Conservation (phyloP, 2,797 vertebrate species). For the Eurystomus glaucurus region DNA sequence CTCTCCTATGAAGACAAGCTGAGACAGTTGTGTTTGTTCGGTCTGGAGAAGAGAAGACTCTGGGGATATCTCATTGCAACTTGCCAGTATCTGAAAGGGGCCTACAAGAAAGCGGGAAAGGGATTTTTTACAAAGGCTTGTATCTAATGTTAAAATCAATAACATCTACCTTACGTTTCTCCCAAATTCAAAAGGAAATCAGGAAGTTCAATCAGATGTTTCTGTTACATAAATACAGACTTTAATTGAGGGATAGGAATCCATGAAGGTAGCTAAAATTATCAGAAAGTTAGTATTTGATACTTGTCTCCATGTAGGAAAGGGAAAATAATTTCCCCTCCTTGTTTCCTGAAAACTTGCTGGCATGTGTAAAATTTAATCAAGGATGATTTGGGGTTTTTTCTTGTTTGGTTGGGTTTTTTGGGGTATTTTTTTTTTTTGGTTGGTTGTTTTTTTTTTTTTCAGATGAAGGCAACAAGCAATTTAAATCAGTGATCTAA, state of each 20-base stretch:
- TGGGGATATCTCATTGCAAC: no score
- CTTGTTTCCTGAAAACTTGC: not conserved
- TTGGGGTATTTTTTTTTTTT: no score
- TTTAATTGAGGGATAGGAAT: not conserved
- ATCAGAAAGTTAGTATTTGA: not conserved
- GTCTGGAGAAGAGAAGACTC: no score
- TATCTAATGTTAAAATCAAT: not conserved
- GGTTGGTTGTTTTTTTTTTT: no score
- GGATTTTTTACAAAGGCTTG: no score
- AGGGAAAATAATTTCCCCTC: not conserved
- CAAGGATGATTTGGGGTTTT: not conserved
- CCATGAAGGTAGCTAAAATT: not conserved
- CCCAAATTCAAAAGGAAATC: not conserved
- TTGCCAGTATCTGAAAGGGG: no score
- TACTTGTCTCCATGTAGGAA: not conserved
- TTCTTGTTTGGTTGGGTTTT: no score
- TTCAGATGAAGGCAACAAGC: not conserved
- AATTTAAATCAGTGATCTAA: not conserved
- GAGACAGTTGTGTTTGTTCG: no score
- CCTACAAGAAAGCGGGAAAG: no score
- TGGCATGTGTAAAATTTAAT: not conserved
- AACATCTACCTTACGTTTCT: not conserved
- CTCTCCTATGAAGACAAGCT: no score
- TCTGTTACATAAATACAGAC: not conserved
- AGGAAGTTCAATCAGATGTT: not conserved